Conservation (phyloP, 2,797 vertebrate species). For the Tangara arthus region DNA sequence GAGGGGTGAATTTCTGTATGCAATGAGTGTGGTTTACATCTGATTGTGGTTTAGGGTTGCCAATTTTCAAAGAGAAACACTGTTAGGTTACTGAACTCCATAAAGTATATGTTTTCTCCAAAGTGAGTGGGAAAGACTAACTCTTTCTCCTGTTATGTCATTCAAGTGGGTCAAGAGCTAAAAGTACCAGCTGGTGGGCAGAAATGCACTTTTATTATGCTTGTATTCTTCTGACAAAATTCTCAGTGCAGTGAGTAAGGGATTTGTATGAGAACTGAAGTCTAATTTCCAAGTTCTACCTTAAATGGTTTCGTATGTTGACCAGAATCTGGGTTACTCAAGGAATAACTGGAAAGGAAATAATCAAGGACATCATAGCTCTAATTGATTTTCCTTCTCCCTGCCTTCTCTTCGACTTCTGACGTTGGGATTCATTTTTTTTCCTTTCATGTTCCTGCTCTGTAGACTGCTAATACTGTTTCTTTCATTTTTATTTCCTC, state of each 20-base stretch:
- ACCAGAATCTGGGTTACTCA: not conserved
- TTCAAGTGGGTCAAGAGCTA: not conserved
- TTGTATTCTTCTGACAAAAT: not conserved
- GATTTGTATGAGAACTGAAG: not conserved
- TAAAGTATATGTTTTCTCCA: not conserved
- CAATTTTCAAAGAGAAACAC: not conserved
- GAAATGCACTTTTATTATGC: not conserved
- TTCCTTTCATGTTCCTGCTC: fast-evolving
- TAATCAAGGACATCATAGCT: not conserved
- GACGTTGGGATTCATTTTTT: not conserved
- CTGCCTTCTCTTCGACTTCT: not conserved
- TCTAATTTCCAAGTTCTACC: not conserved
- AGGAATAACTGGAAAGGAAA: not conserved
- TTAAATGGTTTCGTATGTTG: not conserved
- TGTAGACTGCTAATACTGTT: not conserved
- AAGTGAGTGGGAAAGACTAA: not conserved
- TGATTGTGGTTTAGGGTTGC: not conserved
- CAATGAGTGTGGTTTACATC: not conserved
- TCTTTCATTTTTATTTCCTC: not conserved
- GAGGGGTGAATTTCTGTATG: not conserved
- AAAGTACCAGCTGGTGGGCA: not conserved
- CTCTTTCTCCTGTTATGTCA: not conserved
- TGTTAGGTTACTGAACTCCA: not conserved
- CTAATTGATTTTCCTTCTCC: not conserved
- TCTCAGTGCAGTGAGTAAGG: not conserved